These are phyloP conservation scores for Microctenopoma stevenorrisi DNA, from an alignment of 2,797 vertebrate genomes.

Conservation along the genomic window DNA sequence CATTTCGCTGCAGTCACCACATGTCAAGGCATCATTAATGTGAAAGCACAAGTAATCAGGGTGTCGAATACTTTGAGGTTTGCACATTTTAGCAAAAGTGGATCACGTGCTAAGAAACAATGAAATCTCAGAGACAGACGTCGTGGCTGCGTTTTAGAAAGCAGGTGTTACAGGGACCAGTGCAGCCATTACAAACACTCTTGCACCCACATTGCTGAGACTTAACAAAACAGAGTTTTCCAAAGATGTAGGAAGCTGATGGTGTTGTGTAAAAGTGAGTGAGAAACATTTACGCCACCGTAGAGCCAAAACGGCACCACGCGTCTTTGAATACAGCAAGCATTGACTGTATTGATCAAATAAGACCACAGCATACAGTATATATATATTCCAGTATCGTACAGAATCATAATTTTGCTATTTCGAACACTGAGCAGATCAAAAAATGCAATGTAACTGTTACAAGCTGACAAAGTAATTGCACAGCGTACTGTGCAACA, in stretches of 20 bases:
- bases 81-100: slow-evolving; percentile 71
- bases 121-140: slow-evolving; percentile 66
- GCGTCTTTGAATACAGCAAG: slow-evolving; percentile 66
- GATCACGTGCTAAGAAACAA: slow-evolving; percentile 37
- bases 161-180: slow-evolving; percentile 70
- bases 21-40: slow-evolving; percentile 48
- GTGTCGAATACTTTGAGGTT: slow-evolving; percentile 65
- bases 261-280: slow-evolving; percentile 52
- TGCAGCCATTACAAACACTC: slow-evolving; percentile 54
- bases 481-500: slow-evolving; percentile 73
- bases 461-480: slow-evolving; percentile 73
- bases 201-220: slow-evolving; percentile 62
- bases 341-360: slow-evolving; percentile 59
- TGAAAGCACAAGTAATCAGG: slow-evolving; percentile 80
- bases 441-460: slow-evolving; percentile 61
- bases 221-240: slow-evolving; percentile 67
- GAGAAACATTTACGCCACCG: slow-evolving; percentile 50
- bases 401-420: slow-evolving; percentile 56
- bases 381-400: slow-evolving; percentile 63
- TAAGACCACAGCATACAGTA: slow-evolving; percentile 38
- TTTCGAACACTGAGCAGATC: slow-evolving; percentile 59
- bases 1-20: slow-evolving; percentile 31
- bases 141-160: slow-evolving; percentile 57
- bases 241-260: slow-evolving; percentile 72
- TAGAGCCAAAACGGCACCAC: slow-evolving; percentile 47